Evolutionary conservation across 2,888 invertebrate genomes (phyloP).

Genomic region (Aporophyla lueneburgensis): DNA sequence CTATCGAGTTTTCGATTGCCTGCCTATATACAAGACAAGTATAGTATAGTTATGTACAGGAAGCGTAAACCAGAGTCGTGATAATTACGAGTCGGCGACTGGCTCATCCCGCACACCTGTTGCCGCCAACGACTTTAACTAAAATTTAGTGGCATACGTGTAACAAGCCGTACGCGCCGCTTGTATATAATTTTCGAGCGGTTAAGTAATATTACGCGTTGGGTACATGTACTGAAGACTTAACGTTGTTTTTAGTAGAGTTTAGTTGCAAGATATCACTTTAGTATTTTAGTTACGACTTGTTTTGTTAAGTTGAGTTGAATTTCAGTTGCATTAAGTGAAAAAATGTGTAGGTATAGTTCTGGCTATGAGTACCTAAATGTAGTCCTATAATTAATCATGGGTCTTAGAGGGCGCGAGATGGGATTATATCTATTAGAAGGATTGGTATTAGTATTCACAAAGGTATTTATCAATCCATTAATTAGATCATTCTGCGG

Average conservation of each 20-base stretch:
- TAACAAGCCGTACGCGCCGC: conserved; percentile 82
- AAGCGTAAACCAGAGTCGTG: conserved; percentile 78
- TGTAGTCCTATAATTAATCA: conserved; percentile 22
- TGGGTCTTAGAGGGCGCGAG: background rate
- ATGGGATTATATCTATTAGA: conserved; percentile 18
- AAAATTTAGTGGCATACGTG: conserved; percentile 88
- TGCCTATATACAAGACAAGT: conserved; percentile 28
- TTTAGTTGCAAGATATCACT: conserved; percentile 61
- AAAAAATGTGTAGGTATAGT: background rate
- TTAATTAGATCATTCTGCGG: conserved; percentile 16
- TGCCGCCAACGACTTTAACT: conserved; percentile 87
- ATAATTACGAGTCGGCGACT: conserved; percentile 85
- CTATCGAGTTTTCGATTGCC: conserved; percentile 46
- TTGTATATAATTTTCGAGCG: conserved; percentile 86
- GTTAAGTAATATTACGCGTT: conserved; percentile 83
- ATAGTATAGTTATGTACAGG: conserved; percentile 39
- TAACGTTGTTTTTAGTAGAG: conserved; percentile 70
- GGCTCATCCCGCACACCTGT: conserved; percentile 88
- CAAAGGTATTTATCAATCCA: conserved; percentile 17
- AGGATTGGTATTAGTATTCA: conserved; percentile 24
- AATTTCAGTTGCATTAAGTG: conserved; percentile 13
- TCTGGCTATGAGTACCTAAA: background rate
- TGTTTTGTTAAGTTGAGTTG: conserved; percentile 33
- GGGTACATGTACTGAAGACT: conserved; percentile 69
- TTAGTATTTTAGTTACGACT: conserved; percentile 56